Conservation (phyloP, 1,140 invertebrate genomes). For the Magallana ariakensis region DNA sequence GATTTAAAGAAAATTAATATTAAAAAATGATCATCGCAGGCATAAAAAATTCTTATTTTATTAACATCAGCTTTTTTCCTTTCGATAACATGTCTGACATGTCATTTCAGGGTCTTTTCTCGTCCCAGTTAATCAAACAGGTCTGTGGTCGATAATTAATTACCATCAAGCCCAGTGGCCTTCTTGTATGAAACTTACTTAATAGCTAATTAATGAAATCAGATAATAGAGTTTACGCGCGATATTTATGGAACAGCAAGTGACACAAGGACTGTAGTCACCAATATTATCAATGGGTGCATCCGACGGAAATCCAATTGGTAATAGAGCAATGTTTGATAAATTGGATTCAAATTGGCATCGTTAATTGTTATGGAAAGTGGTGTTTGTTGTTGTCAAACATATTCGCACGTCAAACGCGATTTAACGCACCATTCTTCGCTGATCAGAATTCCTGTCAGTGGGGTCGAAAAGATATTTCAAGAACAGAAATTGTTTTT, state of each 20-base stretch:
- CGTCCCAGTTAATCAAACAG: not conserved
- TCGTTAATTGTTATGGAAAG: constrained; percentile 36
- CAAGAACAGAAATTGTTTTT: not conserved
- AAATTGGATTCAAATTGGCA: constrained; percentile 32
- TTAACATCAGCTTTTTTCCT: too few relatives aligned
- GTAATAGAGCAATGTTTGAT: constrained; percentile 14
- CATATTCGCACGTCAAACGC: constrained; percentile 15
- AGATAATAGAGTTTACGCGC: constrained; percentile 2
- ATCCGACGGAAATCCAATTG: constrained; percentile 15
- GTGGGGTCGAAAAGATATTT: not conserved
- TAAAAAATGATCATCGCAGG: too few relatives aligned
- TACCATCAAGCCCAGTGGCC: not conserved
- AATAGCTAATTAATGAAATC: constrained; percentile 33
- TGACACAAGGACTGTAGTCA: constrained; percentile 32
- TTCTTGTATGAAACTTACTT: constrained; percentile 8
- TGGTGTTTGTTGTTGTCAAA: constrained; percentile 34
- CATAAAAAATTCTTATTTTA: too few relatives aligned
- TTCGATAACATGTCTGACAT: not conserved
- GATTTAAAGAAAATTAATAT: too few relatives aligned
- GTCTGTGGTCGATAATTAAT: constrained; percentile 13
- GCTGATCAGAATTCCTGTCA: not conserved
- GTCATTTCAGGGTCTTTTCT: not conserved
- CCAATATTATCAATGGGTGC: constrained; percentile 34
- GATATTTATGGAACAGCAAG: constrained; percentile 22
- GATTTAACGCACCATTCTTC: constrained; percentile 8